Evolutionary conservation across 2,888 invertebrate genomes (phyloP), one percentile per base, ranked within the genome.

Genomic region (Ormyrus rosae): DNA sequence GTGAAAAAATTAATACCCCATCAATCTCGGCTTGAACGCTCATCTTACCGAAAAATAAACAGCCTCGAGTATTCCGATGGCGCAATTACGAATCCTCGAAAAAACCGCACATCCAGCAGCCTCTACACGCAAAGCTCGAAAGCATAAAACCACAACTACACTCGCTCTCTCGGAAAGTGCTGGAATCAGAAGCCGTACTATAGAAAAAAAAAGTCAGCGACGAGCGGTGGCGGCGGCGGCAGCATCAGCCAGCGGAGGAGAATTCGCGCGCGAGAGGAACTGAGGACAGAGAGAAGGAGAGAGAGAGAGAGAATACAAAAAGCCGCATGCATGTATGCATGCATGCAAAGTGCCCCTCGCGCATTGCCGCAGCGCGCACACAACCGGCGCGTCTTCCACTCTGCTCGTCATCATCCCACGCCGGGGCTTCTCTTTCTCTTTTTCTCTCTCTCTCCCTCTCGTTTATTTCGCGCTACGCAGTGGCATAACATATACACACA

Each of bases 391-490:
- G 61, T 76, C 68, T 61, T 61, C 51, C 46, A 55, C 34, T 34
- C 34, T 34, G 34, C 53, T 45, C 75, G 60, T 75, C 75, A 67
- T 68, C 75, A 68, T 75, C 50, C 53, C 63, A 73, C 64, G 55
- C 53, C 67, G 67, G 51, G 46, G 45, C 51, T 51, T 51, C 64
- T 67, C 53, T 51, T 48, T 56, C 48, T 71, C 69, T 46, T 56
- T 69, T 56, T 69, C 69, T 69, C 69, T 55, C 48, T 6, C n/a
- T 8, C 45, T 51, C 71, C 46, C 53, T 34, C 53, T 71, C 53
- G 78, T 73, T 78, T 68, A 74, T 69, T 74, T 70, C 74, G 70
- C 65, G 65, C 34, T 48, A 51, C 68, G 58, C 69, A 56, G 79
- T 70, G 68, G 78, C 73, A 73, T 56, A 69, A 56, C 70, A 58